Percentiles rank a stretch among this genome's conserved stretches.
Evolutionary conservation across 2,888 invertebrate genomes (phyloP).

Genomic region (Megaustenia siamemsis): DNA sequence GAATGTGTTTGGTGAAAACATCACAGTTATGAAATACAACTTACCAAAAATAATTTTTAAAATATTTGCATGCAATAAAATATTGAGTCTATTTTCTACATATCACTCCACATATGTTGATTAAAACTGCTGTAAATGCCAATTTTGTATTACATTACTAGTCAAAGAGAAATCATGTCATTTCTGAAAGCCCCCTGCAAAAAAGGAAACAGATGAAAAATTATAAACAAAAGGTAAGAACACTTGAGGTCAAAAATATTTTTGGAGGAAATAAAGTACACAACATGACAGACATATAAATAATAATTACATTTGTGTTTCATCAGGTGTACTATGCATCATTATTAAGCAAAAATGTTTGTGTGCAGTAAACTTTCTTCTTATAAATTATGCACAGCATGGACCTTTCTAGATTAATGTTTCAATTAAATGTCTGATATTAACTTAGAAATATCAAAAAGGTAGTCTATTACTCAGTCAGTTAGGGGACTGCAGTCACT

Average conservation of each 20-base stretch:
- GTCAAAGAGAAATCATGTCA: constrained; percentile 19
- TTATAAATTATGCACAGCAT: not conserved
- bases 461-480: too few relatives aligned
- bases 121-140: constrained; percentile 38
- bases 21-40: constrained; percentile 67
- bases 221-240: constrained; percentile 47
- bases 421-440: too few relatives aligned
- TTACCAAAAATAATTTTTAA: constrained; percentile 61
- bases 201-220: constrained; percentile 38
- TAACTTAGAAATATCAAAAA: too few relatives aligned
- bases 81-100: constrained; percentile 64
- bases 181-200: constrained; percentile 39
- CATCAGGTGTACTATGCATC: not conserved
- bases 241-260: constrained; percentile 41
- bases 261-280: not conserved
- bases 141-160: constrained; percentile 33
- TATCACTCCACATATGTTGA: constrained; percentile 61
- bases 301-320: not conserved
- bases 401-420: not conserved
- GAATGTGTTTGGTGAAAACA: constrained; percentile 62
- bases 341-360: not conserved
- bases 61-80: constrained; percentile 65
- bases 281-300: not conserved
- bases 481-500: too few relatives aligned
- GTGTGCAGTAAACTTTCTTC: not conserved